Evolutionary conservation across 2,888 invertebrate species (phyloP).

Genomic region (Eumacrocentrus americanus): DNA sequence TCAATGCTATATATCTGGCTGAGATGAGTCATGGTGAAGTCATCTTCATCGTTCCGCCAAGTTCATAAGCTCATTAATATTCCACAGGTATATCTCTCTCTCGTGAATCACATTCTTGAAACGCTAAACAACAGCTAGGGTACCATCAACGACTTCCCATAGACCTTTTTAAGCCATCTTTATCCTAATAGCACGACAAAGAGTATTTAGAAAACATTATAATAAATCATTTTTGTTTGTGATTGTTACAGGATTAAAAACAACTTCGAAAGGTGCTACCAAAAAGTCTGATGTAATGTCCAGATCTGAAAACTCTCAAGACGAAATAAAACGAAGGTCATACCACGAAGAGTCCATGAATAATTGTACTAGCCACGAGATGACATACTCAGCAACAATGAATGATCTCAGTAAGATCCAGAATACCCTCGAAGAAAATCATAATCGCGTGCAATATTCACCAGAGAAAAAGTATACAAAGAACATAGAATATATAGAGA

Average conservation of each 20-base stretch:
- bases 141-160: slow-evolving; percentile 1
- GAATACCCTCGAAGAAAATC: slow-evolving; percentile 34
- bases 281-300: slow-evolving; percentile 38
- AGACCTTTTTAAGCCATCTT: not conserved
- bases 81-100: slow-evolving; percentile 39
- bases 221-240: too few species aligned
- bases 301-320: slow-evolving; percentile 37
- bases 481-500: slow-evolving; percentile 45
- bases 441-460: slow-evolving; percentile 38
- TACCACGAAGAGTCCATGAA: slow-evolving; percentile 36
- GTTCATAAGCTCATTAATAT: slow-evolving; percentile 47
- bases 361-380: slow-evolving; percentile 31
- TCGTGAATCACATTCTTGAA: slow-evolving; percentile 33
- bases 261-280: slow-evolving; percentile 35
- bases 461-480: slow-evolving; percentile 49
- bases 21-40: slow-evolving; percentile 51
- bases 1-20: slow-evolving; percentile 20
- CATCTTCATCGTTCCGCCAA: slow-evolving; percentile 41
- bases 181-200: slow-evolving; percentile 3
- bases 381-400: slow-evolving; percentile 47
- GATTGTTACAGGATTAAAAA: slow-evolving; percentile 41
- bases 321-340: slow-evolving; percentile 39
- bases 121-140: not conserved
- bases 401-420: slow-evolving; percentile 49
- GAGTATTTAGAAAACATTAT: too few species aligned